phyloP scores from a whole-genome alignment of 2,113 vertebrate species.

The Hypomesus transpacificus region DNA sequence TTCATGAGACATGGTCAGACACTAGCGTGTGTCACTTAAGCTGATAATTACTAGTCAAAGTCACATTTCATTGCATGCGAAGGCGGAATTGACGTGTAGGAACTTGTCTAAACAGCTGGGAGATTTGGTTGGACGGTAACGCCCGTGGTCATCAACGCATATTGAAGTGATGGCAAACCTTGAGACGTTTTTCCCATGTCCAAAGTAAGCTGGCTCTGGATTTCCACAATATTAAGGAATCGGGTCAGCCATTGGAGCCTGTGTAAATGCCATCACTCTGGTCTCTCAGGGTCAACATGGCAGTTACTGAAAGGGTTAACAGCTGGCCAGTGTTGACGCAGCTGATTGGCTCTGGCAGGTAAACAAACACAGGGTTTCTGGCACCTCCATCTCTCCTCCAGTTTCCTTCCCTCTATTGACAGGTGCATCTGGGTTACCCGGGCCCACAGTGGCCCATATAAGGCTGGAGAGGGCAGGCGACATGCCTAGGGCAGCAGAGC shows the following conservation, averaged over 20 bases:
- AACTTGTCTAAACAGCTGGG: not conserved
- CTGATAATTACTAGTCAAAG: constrained; percentile 16
- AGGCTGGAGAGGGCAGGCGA: constrained; percentile 56
- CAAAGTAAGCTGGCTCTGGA: too few species aligned
- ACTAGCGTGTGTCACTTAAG: constrained; percentile 24
- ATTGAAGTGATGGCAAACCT: too few species aligned
- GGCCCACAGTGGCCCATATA: constrained; percentile 60
- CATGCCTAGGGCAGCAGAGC: constrained; percentile 63
- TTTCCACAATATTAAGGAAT: too few species aligned
- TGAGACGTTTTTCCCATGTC: too few species aligned
- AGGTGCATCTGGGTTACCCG: constrained; percentile 67
- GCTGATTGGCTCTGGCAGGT: constrained; percentile 49
- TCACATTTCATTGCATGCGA: constrained; percentile 23
- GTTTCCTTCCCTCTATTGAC: constrained; percentile 68
- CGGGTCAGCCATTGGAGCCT: not conserved
- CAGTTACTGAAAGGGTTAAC: constrained; percentile 33
- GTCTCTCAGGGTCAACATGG: constrained; percentile 6
- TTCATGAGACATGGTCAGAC: constrained; percentile 52
- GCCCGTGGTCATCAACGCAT: too few species aligned
- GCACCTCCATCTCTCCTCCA: constrained; percentile 40
- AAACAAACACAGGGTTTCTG: constrained; percentile 55
- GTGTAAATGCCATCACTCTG: constrained; percentile 15
- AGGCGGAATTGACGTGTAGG: not conserved
- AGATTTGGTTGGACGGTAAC: not conserved
- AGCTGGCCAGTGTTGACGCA: constrained; percentile 29